Percentiles rank a stretch among this genome's conserved stretches.
phyloP scores from a whole-genome alignment of 2,113 vertebrate species.

The Desmodus rotundus region DNA sequence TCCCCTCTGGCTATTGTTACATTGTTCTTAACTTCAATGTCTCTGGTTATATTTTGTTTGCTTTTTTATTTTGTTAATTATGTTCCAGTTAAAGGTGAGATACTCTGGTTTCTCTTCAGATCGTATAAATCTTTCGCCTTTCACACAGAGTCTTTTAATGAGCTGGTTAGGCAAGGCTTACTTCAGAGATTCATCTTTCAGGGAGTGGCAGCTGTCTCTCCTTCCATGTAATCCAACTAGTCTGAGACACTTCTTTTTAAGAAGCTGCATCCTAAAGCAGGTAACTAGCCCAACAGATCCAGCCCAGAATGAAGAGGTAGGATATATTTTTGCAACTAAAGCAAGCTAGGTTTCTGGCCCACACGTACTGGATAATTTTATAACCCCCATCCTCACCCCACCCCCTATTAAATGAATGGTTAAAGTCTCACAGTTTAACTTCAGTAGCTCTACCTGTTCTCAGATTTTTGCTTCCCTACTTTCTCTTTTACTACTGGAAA shows the following conservation, averaged over 20 bases:
- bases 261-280: background rate
- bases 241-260: background rate
- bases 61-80: no score
- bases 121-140: no score
- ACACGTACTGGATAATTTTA: background rate
- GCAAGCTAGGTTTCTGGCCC: background rate
- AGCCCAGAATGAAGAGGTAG: background rate
- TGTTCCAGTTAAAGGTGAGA: no score
- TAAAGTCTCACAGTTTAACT: background rate
- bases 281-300: background rate
- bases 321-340: background rate
- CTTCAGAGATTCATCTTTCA: background rate
- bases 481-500: background rate
- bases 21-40: no score
- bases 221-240: background rate
- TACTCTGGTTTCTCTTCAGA: no score
- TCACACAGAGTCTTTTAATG: slow-evolving; percentile 46
- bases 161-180: background rate
- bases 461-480: background rate
- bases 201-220: background rate
- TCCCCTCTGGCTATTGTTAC: no score
- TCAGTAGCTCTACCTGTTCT: background rate
- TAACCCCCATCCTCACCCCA: background rate
- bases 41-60: no score
- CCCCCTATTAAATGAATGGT: background rate